A percentile compares a stretch with the other conserved stretches of the same genome.
phyloP scores from a whole-genome alignment of 1,140 invertebrate species.

The Drosophila bipectinata region DNA sequence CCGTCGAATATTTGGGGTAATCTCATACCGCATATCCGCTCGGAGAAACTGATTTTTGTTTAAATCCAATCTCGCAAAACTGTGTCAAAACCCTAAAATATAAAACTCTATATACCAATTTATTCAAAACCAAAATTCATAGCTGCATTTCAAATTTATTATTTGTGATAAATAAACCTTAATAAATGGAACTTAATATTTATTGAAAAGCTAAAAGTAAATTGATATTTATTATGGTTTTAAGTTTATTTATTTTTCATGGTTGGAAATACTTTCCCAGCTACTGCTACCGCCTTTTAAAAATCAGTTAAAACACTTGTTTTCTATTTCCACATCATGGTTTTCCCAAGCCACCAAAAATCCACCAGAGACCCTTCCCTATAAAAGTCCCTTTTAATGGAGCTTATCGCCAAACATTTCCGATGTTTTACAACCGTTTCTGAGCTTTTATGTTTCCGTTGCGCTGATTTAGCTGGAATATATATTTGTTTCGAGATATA shows the following conservation, averaged over 20 bases:
- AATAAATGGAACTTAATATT: neutral
- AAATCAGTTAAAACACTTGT: neutral
- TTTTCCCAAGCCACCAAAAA: neutral
- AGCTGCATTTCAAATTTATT: neutral
- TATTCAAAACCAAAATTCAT: neutral
- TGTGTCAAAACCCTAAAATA: slow-evolving; percentile 5
- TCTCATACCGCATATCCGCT: slow-evolving; percentile 41
- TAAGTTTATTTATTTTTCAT: neutral
- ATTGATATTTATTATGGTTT: too few species aligned
- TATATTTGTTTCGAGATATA: slow-evolving; percentile 2
- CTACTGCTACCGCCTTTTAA: neutral
- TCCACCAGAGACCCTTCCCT: neutral
- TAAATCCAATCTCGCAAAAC: neutral
- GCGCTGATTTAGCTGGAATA: slow-evolving; percentile 46
- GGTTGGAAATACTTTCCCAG: neutral
- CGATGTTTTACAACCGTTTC: slow-evolving; percentile 64
- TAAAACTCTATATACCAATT: neutral
- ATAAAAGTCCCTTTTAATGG: slow-evolving; percentile 21
- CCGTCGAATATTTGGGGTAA: slow-evolving; percentile 56
- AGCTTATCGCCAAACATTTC: slow-evolving; percentile 60
- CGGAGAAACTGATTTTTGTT: slow-evolving; percentile 4
- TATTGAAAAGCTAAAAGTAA: neutral
- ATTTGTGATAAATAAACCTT: neutral
- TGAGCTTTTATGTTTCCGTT: slow-evolving; percentile 71
- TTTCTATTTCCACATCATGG: neutral